Percentiles rank a stretch among this genome's conserved stretches.
These are phyloP conservation scores for Rhaphigaster nebulosa DNA, from an alignment of 2,888 invertebrate species.

Conservation along the genomic window DNA sequence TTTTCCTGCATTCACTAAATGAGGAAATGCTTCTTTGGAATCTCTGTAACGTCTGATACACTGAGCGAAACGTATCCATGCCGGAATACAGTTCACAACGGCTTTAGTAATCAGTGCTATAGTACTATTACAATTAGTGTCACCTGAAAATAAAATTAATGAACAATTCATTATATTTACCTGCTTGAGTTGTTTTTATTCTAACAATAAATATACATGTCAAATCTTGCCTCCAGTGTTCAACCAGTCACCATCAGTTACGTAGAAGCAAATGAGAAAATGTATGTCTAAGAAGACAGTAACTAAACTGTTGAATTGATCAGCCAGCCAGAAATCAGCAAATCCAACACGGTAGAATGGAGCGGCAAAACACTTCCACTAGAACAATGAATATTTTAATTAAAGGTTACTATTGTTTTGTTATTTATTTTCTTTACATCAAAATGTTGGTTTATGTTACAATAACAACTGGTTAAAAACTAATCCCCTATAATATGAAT, in stretches of 20 bases:
- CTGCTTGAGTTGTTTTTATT: neutral
- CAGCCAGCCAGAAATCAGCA: constrained; percentile 90
- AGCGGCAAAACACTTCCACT: constrained; percentile 77
- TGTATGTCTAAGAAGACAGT: constrained; percentile 84
- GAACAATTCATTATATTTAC: neutral
- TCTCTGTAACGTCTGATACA: constrained; percentile 87
- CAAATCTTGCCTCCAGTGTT: constrained; percentile 69
- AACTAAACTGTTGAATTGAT: constrained; percentile 84
- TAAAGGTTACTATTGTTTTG: too few relatives aligned
- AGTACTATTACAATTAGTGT: constrained; percentile 69
- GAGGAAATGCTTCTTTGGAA: constrained; percentile 82
- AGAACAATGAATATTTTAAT: constrained; percentile 63
- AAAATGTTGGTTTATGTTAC: neutral
- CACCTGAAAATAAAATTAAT: constrained; percentile 37
- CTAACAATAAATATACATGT: neutral
- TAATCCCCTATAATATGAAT: neutral
- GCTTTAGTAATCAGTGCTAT: constrained; percentile 72
- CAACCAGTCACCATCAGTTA: constrained; percentile 74
- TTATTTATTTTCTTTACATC: too few relatives aligned
- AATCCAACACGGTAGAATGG: constrained; percentile 85
- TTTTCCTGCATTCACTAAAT: constrained; percentile 87
- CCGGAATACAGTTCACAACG: constrained; percentile 83
- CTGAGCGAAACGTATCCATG: constrained; percentile 89
- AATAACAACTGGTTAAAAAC: too few relatives aligned
- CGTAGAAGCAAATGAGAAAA: constrained; percentile 84